Base-by-base conservation (phyloP, 2,113 vertebrate species). In the Tichodroma muraria region DNA sequence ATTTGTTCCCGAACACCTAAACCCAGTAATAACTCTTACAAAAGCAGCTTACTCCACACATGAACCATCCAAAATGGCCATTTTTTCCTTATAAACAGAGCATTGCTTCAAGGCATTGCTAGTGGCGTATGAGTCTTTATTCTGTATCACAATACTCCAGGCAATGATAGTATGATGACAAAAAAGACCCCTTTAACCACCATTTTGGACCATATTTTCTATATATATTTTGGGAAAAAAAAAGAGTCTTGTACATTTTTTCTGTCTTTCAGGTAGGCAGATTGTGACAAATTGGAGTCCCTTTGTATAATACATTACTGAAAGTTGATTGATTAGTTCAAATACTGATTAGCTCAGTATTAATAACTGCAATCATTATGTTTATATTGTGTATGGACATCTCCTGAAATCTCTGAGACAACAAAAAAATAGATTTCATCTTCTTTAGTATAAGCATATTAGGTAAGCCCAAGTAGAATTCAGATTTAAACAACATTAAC, bases 11-110 rank as follows among this genome's bases (percentile, higher is more conserved):
- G 25, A 44, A 4, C 2, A 2, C 14, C 9, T 27, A 38, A 35
- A 75, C 24, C 9, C 45, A 28, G 30, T 20, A 35, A 37, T 6
- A 31, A 35, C 8, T 23, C 18, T 68, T 72, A 42, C 5, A 73
- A 77, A 50, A 0, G 0, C 28, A 77, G 10, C 10, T n/a, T n/a
- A n/a, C 21, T 68, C 18, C 9, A 2, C 14, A 3, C 8, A 2
- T 2, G 1, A 15, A 9, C 20, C 22, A 28, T 22, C 17, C 16
- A n/a, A 15, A 4, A 2, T 8, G 3, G 7, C 9, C 27, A 40
- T 15, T 71, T 80, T 33, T 16, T 2, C 13, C 23, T 21, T 9
- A 15, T 38, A 56, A 69, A 63, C 16, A 69, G 12, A 69, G 7
- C 44, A 19, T 14, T 10, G 40, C 20, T 77, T 80, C 66, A 38